phyloP scores from a whole-genome alignment of 2,797 vertebrate species.

The Lindbergichthys nudifrons region DNA sequence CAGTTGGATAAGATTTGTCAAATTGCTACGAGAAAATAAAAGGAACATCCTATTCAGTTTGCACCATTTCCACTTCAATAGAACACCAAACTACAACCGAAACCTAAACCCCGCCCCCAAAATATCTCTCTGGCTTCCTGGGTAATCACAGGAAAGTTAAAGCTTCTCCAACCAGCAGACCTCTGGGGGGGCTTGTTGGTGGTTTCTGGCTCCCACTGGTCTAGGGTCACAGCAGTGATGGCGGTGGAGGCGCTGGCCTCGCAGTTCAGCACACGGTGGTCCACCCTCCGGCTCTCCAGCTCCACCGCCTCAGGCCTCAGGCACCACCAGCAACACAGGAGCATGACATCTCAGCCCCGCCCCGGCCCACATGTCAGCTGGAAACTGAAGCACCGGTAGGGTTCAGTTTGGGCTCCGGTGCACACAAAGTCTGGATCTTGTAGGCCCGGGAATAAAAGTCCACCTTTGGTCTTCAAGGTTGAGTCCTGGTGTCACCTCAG shows the following conservation, averaged over 20 bases:
- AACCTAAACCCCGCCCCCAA: background rate
- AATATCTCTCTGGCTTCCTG: constrained; percentile 6
- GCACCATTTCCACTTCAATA: background rate
- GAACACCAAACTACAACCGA: constrained; percentile 2
- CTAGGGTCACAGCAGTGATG: constrained; percentile 68
- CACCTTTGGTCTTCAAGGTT: constrained; percentile 36
- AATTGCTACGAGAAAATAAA: constrained; percentile 13
- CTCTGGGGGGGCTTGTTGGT: constrained; percentile 66
- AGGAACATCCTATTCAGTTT: background rate
- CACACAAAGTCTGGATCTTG: constrained; percentile 23
- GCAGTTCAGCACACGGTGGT: constrained; percentile 86
- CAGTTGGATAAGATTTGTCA: background rate
- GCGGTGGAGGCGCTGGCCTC: constrained; percentile 67
- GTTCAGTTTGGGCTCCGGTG: background rate
- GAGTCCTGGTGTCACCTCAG: constrained; percentile 17
- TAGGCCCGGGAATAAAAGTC: constrained; percentile 20
- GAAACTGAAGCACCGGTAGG: constrained; percentile 29
- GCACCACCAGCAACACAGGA: constrained; percentile 92
- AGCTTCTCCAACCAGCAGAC: constrained; percentile 62
- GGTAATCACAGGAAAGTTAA: constrained; percentile 28
- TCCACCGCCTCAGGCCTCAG: constrained; percentile 90
- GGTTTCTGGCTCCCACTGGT: constrained; percentile 73
- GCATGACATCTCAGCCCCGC: constrained; percentile 87
- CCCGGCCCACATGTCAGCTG: constrained; percentile 71
- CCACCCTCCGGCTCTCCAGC: constrained; percentile 85